phyloP scores from a whole-genome alignment of 2,888 invertebrate genomes.

The Lasioglossum pauxillum region DNA sequence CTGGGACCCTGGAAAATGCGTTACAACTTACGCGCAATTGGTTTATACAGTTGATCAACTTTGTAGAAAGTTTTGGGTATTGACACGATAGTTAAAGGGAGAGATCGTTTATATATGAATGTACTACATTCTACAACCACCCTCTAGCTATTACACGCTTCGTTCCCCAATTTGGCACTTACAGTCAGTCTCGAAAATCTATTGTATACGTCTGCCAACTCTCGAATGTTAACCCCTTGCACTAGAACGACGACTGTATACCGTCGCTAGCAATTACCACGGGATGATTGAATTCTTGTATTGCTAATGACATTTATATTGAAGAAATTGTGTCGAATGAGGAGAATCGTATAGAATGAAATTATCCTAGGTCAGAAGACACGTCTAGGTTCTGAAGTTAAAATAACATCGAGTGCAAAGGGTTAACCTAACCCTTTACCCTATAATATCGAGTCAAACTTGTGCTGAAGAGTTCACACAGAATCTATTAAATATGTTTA shows the following conservation, averaged over 20 bases:
- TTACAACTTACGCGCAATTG: too few relatives aligned
- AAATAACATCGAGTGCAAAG: not conserved
- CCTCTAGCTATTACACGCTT: not conserved
- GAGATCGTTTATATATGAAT: not conserved
- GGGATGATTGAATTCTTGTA: not conserved
- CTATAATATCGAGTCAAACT: not conserved
- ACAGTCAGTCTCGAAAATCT: not conserved
- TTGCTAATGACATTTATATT: not conserved
- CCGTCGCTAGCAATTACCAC: not conserved
- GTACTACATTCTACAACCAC: not conserved
- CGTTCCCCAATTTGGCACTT: not conserved
- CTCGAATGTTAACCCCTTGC: not conserved
- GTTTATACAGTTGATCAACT: not conserved
- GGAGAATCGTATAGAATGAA: not conserved
- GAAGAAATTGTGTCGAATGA: not conserved
- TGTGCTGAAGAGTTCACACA: not conserved
- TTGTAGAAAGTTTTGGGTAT: not conserved
- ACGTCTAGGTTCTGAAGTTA: not conserved
- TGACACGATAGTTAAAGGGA: not conserved
- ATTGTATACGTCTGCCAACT: not conserved
- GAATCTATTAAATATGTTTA: constrained; percentile 6
- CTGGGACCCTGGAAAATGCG: too few relatives aligned
- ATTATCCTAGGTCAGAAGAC: not conserved
- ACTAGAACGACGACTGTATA: not conserved
- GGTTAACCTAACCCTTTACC: not conserved